Conservation (phyloP, 2,797 vertebrate genomes). For the Bradypodion ventrale region DNA sequence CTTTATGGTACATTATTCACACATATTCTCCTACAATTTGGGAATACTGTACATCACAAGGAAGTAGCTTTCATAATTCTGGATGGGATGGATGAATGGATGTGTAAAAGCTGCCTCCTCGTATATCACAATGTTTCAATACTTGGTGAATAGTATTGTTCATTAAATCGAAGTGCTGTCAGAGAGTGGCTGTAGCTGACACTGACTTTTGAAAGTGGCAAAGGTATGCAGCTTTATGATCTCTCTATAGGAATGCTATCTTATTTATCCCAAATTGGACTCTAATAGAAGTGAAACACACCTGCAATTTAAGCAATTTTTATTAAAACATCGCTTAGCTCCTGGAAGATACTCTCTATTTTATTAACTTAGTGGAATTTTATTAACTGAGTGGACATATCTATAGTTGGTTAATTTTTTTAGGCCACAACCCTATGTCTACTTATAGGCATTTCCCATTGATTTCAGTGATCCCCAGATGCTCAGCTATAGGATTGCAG, state of each 20-base stretch:
- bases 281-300: background rate
- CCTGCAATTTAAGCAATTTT: background rate
- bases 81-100: background rate
- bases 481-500: background rate
- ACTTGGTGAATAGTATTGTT: background rate
- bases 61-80: background rate
- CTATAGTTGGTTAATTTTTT: no score
- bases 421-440: no score
- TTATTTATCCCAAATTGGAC: background rate
- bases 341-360: background rate
- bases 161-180: background rate
- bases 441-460: background rate
- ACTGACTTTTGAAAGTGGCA: background rate
- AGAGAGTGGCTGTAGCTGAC: background rate
- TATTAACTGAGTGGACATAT: background rate
- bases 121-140: background rate
- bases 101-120: background rate
- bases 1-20: background rate
- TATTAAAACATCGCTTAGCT: background rate
- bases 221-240: background rate
- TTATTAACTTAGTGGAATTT: background rate
- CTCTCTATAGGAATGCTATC: background rate
- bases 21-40: background rate
- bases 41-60: background rate
- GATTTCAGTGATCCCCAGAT: background rate